phyloP scores from a whole-genome alignment of 2,888 invertebrate species.

The Cepaea hortensis region DNA sequence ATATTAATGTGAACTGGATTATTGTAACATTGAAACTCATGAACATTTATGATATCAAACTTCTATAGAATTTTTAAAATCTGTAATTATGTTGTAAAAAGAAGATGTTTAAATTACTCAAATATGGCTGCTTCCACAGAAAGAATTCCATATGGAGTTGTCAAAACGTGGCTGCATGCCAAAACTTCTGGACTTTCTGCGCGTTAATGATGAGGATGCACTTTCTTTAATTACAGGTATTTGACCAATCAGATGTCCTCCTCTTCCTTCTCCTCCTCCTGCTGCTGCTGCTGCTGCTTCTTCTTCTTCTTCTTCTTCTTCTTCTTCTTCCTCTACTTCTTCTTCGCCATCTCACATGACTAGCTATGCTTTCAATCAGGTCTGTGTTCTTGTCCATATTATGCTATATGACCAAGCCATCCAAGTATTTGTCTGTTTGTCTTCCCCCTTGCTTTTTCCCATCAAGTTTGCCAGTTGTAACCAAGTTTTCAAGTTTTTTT shows the following conservation, averaged over 20 bases:
- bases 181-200: conserved; percentile 64
- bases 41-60: no score
- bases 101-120: not conserved
- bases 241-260: not conserved
- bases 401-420: no score
- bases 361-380: no score
- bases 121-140: conserved; percentile 47
- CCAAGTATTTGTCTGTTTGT: no score
- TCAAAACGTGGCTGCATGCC: conserved; percentile 64
- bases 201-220: conserved; percentile 65
- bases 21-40: no score
- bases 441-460: no score
- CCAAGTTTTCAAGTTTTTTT: no score
- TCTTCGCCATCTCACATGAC: not conserved
- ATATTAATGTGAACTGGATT: no score
- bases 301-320: not conserved
- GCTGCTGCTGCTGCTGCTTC: not conserved
- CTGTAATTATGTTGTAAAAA: not conserved
- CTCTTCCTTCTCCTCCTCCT: not conserved
- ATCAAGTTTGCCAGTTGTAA: no score
- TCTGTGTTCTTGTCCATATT: no score
- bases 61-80: no score
- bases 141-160: conserved; percentile 60
- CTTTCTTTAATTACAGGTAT: conserved; percentile 61
- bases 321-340: not conserved